Conservation (phyloP, 2,888 invertebrate genomes). For the Blomia tropicalis region DNA sequence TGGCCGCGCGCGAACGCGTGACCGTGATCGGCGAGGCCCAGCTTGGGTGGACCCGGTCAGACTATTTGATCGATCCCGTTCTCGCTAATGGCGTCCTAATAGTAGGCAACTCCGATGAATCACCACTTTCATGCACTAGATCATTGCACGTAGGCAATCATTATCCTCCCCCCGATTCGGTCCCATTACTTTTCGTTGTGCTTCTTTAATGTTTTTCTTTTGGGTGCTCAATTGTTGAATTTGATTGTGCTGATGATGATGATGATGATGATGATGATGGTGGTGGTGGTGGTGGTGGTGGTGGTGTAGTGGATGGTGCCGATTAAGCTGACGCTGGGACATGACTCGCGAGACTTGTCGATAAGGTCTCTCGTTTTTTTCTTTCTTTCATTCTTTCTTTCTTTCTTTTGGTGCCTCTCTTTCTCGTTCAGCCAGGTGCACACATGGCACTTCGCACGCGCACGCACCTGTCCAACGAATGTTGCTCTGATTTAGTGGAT, state of each 20-base stretch:
- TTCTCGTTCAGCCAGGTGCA: constrained; percentile 7
- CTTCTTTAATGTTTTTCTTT: too few species aligned
- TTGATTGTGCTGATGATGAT: too few species aligned
- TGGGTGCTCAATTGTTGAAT: too few species aligned
- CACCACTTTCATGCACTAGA: too few species aligned
- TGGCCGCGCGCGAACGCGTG: not conserved
- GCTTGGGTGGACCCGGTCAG: not conserved
- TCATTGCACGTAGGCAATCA: not conserved
- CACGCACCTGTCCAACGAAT: constrained; percentile 2
- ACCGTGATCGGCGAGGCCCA: too few species aligned
- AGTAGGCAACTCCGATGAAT: not conserved
- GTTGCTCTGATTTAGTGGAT: not conserved
- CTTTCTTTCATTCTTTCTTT: too few species aligned
- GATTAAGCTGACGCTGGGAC: not conserved
- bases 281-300: too few species aligned
- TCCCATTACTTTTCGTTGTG: not conserved
- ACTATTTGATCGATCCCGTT: not conserved
- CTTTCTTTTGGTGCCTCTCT: too few species aligned
- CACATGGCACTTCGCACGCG: not conserved
- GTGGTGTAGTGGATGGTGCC: too few species aligned
- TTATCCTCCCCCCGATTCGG: not conserved
- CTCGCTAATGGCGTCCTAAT: not conserved
- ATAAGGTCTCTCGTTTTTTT: too few species aligned
- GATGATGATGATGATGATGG: too few species aligned
- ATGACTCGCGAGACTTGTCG: constrained; percentile 15